phyloP scores from a whole-genome alignment of 2,113 vertebrate genomes.

The Triplophysa rosa region DNA sequence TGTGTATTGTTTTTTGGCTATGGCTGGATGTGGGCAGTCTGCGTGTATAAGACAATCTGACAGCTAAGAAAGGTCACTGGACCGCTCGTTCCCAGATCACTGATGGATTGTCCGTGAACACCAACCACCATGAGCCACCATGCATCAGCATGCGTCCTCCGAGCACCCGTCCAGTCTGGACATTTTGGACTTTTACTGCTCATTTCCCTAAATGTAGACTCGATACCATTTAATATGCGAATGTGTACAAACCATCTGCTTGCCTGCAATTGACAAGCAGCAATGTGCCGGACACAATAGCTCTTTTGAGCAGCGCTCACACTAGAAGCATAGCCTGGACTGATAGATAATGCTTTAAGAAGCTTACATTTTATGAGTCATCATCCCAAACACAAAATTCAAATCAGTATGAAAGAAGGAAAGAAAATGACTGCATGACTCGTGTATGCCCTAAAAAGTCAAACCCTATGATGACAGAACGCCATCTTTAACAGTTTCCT shows the following conservation, averaged over 20 bases:
- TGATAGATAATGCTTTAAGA: conserved; percentile 73
- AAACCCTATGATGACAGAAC: conserved; percentile 22
- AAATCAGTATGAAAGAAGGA: conserved; percentile 13
- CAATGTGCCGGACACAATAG: conserved; percentile 69
- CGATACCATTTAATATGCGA: conserved; percentile 68
- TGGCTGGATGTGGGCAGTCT: conserved; percentile 15
- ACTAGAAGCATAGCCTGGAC: conserved; percentile 67
- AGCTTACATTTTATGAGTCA: conserved; percentile 69
- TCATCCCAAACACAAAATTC: conserved; percentile 2
- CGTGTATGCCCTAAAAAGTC: not conserved
- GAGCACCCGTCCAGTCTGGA: not conserved
- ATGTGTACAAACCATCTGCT: conserved; percentile 75
- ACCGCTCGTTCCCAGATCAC: conserved; percentile 47
- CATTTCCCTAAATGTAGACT: conserved; percentile 64
- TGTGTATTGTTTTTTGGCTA: conserved; percentile 1
- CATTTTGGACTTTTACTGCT: conserved; percentile 57
- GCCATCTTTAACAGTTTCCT: conserved; percentile 43
- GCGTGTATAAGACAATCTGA: conserved; percentile 47
- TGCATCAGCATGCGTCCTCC: conserved; percentile 10
- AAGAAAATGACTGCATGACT: not conserved
- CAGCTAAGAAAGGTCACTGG: conserved; percentile 57
- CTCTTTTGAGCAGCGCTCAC: conserved; percentile 63
- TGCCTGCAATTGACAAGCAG: conserved; percentile 68
- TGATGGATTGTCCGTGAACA: conserved; percentile 35
- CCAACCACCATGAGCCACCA: conserved; percentile 4